Evolutionary conservation across 2,113 vertebrate species (phyloP), one percentile per base, ranked within the genome.

Genomic region (Myotis brandtii): DNA sequence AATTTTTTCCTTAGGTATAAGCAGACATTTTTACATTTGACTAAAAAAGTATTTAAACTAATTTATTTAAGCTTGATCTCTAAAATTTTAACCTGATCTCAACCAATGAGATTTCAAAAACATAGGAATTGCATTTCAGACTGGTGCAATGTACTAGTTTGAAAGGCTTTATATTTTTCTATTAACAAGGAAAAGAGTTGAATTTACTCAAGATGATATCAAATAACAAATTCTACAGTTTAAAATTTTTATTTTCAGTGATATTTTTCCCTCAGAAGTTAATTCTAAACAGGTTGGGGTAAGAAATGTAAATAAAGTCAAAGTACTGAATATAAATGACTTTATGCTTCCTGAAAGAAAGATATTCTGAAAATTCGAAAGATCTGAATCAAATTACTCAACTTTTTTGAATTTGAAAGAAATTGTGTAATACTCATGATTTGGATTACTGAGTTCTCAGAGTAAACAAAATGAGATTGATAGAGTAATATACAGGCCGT

Each of bases 61-160:
- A n/a, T 80, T 48, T 86, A 66, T 52, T 87, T 96, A 86, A 83
- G 46, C 73, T 52, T 86, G 48, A 16, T 75, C 67, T 96, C 54
- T 79, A 94, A 84, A 95, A 80, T 79, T 37, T 85, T 34, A 73
- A 13, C 20, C 43, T 56, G 23, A 48, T 90, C 4, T 67, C 83
- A 84, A 46, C 70, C 37, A 87, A 18, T 85, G 46, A 95, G 69
- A 89, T 62, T 96, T 96, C n/a, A 43, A 73, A 94, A 92, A 56
- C 56, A 50, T 3, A 75, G 23, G 43, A 86, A 70, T 62, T 86
- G 7, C 43, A 52, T 94, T 90, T 86, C 79, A 83, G 23, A 27
- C 4, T 54, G 69, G n/a, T 64, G 13, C 23, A 64, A 72, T 83
- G 32, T 62, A 59, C 30, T 86, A 27, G 18, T 89, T 69, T 89